phyloP scores from a whole-genome alignment of 2,888 invertebrate genomes.

The Macropis europaea region DNA sequence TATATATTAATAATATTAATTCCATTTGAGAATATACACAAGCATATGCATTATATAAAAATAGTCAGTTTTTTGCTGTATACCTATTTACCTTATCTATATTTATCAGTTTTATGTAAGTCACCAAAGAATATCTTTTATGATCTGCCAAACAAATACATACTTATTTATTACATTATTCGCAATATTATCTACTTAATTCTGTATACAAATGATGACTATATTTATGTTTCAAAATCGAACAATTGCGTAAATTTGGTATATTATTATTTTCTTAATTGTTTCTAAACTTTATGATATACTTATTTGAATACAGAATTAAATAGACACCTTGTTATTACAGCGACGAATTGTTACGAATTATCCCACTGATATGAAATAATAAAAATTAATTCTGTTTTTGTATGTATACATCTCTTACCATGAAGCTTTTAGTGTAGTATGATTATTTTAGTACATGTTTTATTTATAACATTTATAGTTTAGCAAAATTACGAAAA shows the following conservation, averaged over 20 bases:
- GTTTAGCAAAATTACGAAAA: not conserved
- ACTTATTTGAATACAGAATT: constrained; percentile 61
- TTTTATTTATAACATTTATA: not conserved
- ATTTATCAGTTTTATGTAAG: constrained; percentile 40
- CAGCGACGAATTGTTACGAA: constrained; percentile 3
- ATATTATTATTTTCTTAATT: constrained; percentile 11
- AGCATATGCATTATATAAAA: constrained; percentile 26
- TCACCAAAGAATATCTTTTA: constrained; percentile 66
- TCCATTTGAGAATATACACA: constrained; percentile 45
- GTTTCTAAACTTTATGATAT: constrained; percentile 17
- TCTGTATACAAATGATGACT: constrained; percentile 67
- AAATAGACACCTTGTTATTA: constrained; percentile 34
- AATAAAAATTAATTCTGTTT: constrained; percentile 15
- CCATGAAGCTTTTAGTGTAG: not conserved
- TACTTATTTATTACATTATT: constrained; percentile 54
- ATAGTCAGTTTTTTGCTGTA: constrained; percentile 31
- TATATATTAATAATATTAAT: constrained; percentile 52
- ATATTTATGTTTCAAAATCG: constrained; percentile 58
- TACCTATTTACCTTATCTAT: constrained; percentile 42
- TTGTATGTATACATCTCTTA: not conserved
- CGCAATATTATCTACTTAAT: constrained; percentile 53
- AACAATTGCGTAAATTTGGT: constrained; percentile 12
- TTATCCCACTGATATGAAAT: constrained; percentile 3
- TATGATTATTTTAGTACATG: not conserved
- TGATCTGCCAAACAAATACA: constrained; percentile 49